These are phyloP conservation scores for Resseliella maxima DNA, from an alignment of 2,888 invertebrate genomes.

Conservation along the genomic window DNA sequence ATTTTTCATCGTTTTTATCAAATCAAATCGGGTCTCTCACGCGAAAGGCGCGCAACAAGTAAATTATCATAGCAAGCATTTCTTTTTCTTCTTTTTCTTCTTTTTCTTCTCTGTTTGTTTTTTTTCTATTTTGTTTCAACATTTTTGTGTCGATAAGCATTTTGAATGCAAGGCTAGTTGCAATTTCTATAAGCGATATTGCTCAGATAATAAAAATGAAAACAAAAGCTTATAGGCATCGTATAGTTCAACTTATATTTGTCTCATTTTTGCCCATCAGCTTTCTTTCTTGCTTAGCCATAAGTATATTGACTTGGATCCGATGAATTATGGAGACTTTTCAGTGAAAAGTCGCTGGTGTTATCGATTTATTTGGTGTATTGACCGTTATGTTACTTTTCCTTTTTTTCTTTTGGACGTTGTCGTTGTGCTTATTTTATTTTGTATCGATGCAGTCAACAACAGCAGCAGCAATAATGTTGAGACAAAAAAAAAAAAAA, in stretches of 20 bases:
- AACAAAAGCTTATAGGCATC: no score
- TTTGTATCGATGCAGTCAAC: background rate
- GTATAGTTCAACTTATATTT: no score
- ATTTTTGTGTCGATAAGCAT: background rate
- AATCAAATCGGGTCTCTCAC: constrained; percentile 16
- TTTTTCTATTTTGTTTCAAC: background rate
- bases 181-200: no score
- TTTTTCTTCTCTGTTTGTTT: background rate
- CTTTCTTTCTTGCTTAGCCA: no score
- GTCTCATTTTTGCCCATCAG: no score
- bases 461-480: no score
- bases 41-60: background rate
- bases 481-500: background rate
- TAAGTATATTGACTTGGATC: no score
- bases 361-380: constrained; percentile 44
- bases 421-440: background rate
- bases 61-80: background rate
- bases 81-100: background rate
- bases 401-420: constrained; percentile 18
- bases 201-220: no score
- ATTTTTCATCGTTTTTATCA: constrained; percentile 45
- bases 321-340: background rate
- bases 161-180: background rate
- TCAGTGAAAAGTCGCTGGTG: background rate
- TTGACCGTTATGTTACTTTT: constrained; percentile 43